These are phyloP conservation scores for Pollenia griseotomentosa DNA, from an alignment of 2,888 invertebrate species.

Conservation along the genomic window DNA sequence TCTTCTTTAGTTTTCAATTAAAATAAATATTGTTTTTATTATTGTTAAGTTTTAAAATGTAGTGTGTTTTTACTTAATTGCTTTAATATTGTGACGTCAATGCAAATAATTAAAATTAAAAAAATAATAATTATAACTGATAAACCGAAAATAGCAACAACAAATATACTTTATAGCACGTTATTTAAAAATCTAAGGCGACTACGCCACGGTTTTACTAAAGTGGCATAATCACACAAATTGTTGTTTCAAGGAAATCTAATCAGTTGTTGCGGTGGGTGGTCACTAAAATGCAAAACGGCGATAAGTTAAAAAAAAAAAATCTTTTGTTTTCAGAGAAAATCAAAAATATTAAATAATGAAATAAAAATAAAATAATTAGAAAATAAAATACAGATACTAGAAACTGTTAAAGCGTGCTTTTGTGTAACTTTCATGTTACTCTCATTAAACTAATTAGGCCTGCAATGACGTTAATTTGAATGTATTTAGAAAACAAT, in stretches of 20 bases:
- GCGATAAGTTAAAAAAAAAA: background rate
- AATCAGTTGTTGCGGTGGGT: slow-evolving; percentile 66
- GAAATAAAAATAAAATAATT: too few species aligned
- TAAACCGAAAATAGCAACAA: slow-evolving; percentile 39
- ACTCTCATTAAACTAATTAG: slow-evolving; percentile 32
- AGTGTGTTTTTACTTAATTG: slow-evolving; percentile 36
- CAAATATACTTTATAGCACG: background rate
- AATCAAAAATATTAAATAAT: slow-evolving; percentile 16
- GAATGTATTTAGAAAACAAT: too few species aligned
- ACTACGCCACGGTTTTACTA: slow-evolving; percentile 30
- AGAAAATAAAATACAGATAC: background rate
- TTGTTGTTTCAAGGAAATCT: slow-evolving; percentile 26
- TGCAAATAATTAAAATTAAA: slow-evolving; percentile 38
- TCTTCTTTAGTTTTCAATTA: background rate
- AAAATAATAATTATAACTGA: slow-evolving; percentile 36
- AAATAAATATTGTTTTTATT: background rate
- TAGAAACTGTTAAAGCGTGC: background rate
- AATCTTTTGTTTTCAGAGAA: background rate
- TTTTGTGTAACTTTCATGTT: background rate
- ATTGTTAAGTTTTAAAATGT: background rate
- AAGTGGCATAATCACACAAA: slow-evolving; percentile 9
- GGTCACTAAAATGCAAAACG: slow-evolving; percentile 50
- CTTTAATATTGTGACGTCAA: slow-evolving; percentile 56
- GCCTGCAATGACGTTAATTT: slow-evolving; percentile 45
- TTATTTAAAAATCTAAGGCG: slow-evolving; percentile 22